Base-by-base conservation (phyloP, 2,888 invertebrate species). In the Cremastinae sp. region DNA sequence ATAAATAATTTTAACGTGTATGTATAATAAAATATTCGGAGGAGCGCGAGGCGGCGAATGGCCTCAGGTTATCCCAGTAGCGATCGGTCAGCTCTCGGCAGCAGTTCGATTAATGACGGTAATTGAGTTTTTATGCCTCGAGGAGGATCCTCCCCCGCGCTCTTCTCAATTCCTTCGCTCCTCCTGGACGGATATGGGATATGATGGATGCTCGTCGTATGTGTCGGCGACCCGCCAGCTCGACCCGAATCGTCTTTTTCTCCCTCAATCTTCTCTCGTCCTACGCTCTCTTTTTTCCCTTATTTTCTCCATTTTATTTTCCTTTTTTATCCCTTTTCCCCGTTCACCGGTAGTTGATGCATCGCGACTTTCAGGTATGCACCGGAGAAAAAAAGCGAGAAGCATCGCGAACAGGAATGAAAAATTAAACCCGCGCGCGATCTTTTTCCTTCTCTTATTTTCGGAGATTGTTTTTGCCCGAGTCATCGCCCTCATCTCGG, bases 81-180 rank as follows among this genome's bases (percentile, higher is more conserved):
- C 79, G 82, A 82, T 83, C 83, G 82, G 79, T 78, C 74, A 78
- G 71, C 75, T 78, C 75, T 78, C 75, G 80, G 80, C 79, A 80
- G 83, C 83, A 82, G 66, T 71, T 82, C 84, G 82, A 83, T 86
- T 89, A 89, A 89, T 87, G 86, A 89, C 88, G 84, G 87, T 89
- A 89, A 89, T 89, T 89, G 88, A 87, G 89, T 89, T 89, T 89
- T 89, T 89, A 85, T 85, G 83, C 83, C 81, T 83, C 83, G 51
- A 75, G 70, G 74, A 69, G 68, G 65, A 74, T 73, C 77, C 76
- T 73, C 80, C 76, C 77, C 74, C 77, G 58, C 80, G 41, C 43
- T n/a, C 3, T 49, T 51, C 61, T 45, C 16, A 45, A 16, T 49
- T n/a, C n/a, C 12, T n/a, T 41, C 41, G 66, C 62, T 39, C 71